These are phyloP conservation scores for Cylloceria caligata DNA, from an alignment of 2,888 invertebrate species.

Conservation along the genomic window DNA sequence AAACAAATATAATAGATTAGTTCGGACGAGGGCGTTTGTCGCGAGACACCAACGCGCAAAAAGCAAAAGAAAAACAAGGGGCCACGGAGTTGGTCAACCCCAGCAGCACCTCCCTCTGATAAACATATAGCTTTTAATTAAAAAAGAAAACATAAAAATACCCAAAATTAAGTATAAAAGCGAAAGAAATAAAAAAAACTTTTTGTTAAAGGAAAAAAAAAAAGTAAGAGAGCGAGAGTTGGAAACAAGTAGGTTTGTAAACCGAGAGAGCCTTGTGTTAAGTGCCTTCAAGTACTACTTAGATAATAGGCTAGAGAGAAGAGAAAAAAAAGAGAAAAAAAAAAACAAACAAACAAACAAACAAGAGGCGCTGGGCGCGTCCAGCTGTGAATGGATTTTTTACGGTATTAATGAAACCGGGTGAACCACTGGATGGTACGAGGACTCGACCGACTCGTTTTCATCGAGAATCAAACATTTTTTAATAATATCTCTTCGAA, in stretches of 20 bases:
- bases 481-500: conserved; percentile 20
- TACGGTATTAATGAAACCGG: conserved; percentile 79
- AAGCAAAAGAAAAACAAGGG: conserved; percentile 30
- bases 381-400: conserved; percentile 80
- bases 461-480: conserved; percentile 25
- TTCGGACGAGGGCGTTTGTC: conserved; percentile 37
- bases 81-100: conserved; percentile 29
- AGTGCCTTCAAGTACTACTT: conserved; percentile 84
- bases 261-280: conserved; percentile 84
- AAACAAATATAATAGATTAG: conserved; percentile 61
- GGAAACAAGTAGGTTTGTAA: conserved; percentile 79
- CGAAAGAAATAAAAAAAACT: conserved; percentile 67
- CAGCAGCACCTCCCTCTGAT: conserved; percentile 47
- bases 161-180: conserved; percentile 57
- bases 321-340: conserved; percentile 58
- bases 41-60: conserved; percentile 45
- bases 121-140: conserved; percentile 62
- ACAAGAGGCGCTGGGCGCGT: conserved; percentile 83
- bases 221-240: conserved; percentile 63
- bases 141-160: conserved; percentile 57
- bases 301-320: conserved; percentile 82
- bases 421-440: conserved; percentile 68
- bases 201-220: conserved; percentile 62
- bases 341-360: too few relatives aligned
- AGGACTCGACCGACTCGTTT: conserved; percentile 38